These are phyloP conservation scores for Cosmorhoe ocellata DNA, from an alignment of 2,888 invertebrate species.

Conservation along the genomic window DNA sequence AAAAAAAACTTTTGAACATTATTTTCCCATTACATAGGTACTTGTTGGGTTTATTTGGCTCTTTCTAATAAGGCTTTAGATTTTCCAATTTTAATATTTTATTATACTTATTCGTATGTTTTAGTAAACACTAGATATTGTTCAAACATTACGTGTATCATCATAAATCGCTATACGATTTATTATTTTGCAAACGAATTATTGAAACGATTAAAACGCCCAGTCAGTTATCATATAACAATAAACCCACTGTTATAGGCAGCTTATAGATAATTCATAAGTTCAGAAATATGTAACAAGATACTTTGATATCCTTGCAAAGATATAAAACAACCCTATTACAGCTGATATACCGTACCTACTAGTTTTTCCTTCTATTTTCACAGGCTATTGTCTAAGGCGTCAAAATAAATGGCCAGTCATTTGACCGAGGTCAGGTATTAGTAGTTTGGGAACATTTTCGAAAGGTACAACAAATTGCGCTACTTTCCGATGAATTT, in stretches of 20 bases:
- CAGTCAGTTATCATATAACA: too few relatives aligned
- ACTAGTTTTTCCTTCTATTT: slow-evolving; percentile 12
- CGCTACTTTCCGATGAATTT: slow-evolving; percentile 64
- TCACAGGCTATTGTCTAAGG: slow-evolving; percentile 17
- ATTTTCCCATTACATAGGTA: slow-evolving; percentile 29
- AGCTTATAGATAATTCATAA: neutral
- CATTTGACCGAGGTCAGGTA: slow-evolving; percentile 35
- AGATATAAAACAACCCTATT: slow-evolving; percentile 5
- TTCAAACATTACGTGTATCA: too few relatives aligned
- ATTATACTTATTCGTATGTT: too few relatives aligned
- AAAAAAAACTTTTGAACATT: slow-evolving; percentile 21
- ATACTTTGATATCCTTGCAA: neutral
- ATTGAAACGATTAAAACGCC: too few relatives aligned
- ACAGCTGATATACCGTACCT: slow-evolving; percentile 13
- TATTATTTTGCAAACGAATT: too few relatives aligned
- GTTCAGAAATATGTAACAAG: neutral
- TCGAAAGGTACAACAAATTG: slow-evolving; percentile 62
- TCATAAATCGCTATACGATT: too few relatives aligned
- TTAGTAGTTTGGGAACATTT: slow-evolving; percentile 63
- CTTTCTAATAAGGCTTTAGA: slow-evolving; percentile 20
- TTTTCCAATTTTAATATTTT: slow-evolving; percentile 2
- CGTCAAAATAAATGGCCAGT: slow-evolving; percentile 20
- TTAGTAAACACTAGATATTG: too few relatives aligned
- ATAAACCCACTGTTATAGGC: too few relatives aligned
- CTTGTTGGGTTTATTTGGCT: slow-evolving; percentile 9